Evolutionary conservation across 2,797 vertebrate genomes (phyloP), one percentile per base, ranked within the genome.

Genomic region (Rhinichthys osculus): DNA sequence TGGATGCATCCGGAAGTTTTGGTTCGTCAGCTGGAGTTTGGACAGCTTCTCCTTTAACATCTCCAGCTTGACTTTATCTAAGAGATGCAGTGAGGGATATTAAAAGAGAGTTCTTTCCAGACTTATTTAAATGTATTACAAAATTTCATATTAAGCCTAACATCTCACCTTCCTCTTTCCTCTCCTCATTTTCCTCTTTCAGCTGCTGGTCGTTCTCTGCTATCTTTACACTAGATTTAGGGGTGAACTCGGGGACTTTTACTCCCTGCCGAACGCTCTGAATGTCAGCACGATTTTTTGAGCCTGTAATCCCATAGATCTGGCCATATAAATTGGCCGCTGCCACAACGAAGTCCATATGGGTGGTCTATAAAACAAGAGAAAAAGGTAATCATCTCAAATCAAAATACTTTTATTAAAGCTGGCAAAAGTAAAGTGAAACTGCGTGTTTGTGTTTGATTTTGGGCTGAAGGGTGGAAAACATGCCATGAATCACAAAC

Each of bases 281-380:
- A 76, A 94, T n/a, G 0, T 86, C 86, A 0, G 0, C 73, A 0
- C 0, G 11, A 85, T 96, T 94, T 11, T 4, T 90, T 33, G 90
- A 93, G 0, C 93, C 94, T 1, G 59, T 11, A 21, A 98, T 90
- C 4, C 92, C 91, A 10, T 96, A 94, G 17, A 88, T 94, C 79
- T 94, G 93, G 27, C 94, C 96, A 5, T 96, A 96, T 54, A 99
- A 94, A 88, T 93, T 95, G 66, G 97, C 96, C 27, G 97, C 95
- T 0, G 96, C 95, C 90, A 95, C 76, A 69, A 98, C 87, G 23
- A 95, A 99, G 2, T 94, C 94, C 92, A 96, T 85, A 77, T 98
- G 96, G 4, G 88, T 91, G 14, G 90, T 88, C 97, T 95, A 23
- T 93, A 27, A 87, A 62, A 62, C 50, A 54, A 82, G 50, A 59